Conservation (phyloP, 1,140 invertebrate genomes). For the Caenorhabditis latens region DNA sequence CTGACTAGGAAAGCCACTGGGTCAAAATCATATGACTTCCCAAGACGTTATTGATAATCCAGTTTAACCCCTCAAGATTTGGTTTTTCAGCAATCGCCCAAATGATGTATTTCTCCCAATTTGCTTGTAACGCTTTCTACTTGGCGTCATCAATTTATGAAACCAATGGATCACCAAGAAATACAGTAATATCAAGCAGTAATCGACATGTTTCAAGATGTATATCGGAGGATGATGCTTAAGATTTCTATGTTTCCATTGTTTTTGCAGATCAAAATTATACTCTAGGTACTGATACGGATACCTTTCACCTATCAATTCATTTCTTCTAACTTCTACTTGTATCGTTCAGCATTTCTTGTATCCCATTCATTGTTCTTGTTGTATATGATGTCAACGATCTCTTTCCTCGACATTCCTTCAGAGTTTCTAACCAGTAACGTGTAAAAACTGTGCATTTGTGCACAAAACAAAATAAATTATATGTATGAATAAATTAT, state of each 20-base stretch:
- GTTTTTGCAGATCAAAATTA: background rate
- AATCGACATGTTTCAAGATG: slow-evolving; percentile 54
- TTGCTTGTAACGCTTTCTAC: slow-evolving; percentile 75
- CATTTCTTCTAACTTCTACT: background rate
- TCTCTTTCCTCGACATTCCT: background rate
- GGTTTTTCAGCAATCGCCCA: slow-evolving; percentile 70
- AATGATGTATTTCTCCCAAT: slow-evolving; percentile 74
- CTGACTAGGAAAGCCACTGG: background rate
- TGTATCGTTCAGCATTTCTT: slow-evolving; percentile 22
- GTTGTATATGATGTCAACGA: slow-evolving; percentile 12
- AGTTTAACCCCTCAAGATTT: slow-evolving; percentile 5
- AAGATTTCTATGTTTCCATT: background rate
- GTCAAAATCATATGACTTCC: background rate
- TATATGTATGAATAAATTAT: slow-evolving; percentile 4
- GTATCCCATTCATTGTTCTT: background rate
- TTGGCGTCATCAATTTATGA: slow-evolving; percentile 74
- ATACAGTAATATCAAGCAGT: slow-evolving; percentile 45
- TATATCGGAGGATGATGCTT: slow-evolving; percentile 53
- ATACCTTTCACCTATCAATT: background rate
- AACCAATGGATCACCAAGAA: slow-evolving; percentile 61
- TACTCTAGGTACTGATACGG: slow-evolving; percentile 15
- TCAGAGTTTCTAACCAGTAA: background rate
- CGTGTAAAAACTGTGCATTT: slow-evolving; percentile 1
- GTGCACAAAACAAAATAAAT: background rate
- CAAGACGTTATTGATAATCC: slow-evolving; percentile 1